Evolutionary conservation across 2,113 vertebrate species (phyloP).

Genomic region (Hypanus sabinus): DNA sequence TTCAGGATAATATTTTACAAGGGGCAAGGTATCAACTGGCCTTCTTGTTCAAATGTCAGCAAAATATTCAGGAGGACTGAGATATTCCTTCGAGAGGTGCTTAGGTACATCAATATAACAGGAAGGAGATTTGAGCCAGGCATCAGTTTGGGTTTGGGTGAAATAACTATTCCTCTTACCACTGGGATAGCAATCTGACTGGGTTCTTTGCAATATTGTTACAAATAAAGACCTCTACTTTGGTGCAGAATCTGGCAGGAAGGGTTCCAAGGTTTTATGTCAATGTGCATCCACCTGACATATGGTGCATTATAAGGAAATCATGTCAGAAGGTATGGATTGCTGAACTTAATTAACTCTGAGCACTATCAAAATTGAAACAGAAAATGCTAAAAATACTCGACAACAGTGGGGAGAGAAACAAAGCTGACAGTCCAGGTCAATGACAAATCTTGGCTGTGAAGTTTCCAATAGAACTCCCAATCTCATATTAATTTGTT

Average conservation of each 20-base stretch:
- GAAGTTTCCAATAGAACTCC: not conserved
- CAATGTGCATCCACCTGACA: not conserved
- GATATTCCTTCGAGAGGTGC: not conserved
- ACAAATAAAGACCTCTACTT: not conserved
- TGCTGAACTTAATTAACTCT: not conserved
- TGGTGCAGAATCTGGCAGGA: not conserved
- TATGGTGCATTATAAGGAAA: not conserved
- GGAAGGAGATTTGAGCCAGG: not conserved
- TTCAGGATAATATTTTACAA: not conserved
- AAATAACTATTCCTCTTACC: not conserved
- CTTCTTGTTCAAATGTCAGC: not conserved
- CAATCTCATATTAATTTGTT: not conserved
- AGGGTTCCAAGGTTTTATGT: not conserved
- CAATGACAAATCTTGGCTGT: not conserved
- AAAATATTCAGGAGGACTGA: not conserved
- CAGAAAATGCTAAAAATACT: not conserved
- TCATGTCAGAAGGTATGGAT: not conserved
- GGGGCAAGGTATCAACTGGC: not conserved
- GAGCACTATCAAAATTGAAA: not conserved
- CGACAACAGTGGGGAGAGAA: too few relatives aligned
- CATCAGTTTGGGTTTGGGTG: not conserved
- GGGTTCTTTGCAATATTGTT: not conserved
- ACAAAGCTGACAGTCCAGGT: too few relatives aligned
- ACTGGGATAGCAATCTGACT: not conserved
- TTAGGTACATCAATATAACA: not conserved